Evolutionary conservation across 2,113 vertebrate species (phyloP), one percentile per base, ranked within the genome.

Genomic region (Haemorhous mexicanus): DNA sequence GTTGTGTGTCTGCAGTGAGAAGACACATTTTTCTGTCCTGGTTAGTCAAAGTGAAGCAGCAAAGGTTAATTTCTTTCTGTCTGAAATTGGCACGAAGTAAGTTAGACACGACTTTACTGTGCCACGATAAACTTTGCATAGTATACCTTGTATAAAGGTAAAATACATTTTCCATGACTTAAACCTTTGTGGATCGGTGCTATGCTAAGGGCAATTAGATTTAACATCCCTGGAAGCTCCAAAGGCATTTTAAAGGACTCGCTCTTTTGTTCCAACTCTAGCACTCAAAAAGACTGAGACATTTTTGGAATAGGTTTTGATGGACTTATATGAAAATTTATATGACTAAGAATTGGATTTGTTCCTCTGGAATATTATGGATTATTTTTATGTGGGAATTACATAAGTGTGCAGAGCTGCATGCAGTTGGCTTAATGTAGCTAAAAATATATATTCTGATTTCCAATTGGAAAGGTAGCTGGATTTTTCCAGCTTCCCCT

Each of bases 301-400:
- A 94, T 97, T 98, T 98, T 88, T 97, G 97, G 97, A 98, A 98
- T 97, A 97, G 95, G 94, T 97, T 98, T 97, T 98, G 97, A 98
- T 97, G 94, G 97, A 97, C 97, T 97, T 98, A 89, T 87, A 98
- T 97, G 97, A 98, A 98, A 98, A 98, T 97, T 97, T 98, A 97
- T 97, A 96, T 97, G 97, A 96, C 96, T 96, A 96, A 97, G 96
- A 97, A 98, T 96, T 98, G 97, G 97, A 98, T 98, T 98, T 98
- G 96, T 97, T 98, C 97, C 97, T 96, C 91, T 96, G 96, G 97
- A 98, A 98, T 98, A 98, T 97, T 98, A 97, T 95, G 97, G 98
- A 98, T 98, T 98, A 97, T 97, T 97, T 98, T 98, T 98, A 98
- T 98, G 97, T 97, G 97, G 97, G 96, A 98, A 96, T 98, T 97